Base-by-base conservation (phyloP, 2,113 vertebrate genomes). In the Aptenodytes patagonicus region DNA sequence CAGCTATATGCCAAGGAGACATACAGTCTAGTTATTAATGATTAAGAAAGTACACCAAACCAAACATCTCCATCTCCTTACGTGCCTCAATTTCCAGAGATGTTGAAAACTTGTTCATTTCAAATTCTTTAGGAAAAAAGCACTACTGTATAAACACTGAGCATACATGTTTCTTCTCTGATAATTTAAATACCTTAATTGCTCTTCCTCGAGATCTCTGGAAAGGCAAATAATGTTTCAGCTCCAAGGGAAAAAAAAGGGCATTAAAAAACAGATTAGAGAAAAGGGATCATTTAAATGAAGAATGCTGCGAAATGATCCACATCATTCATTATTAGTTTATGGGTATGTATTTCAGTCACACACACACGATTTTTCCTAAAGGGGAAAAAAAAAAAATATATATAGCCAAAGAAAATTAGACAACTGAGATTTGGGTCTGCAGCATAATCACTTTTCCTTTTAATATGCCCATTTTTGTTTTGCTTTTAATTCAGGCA, bases 1-100 rank as follows among this genome's bases (percentile, higher is more conserved):
- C 61, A 90, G 18, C 26, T 71, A 58, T 21, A 60, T 29, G 22
- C 10, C 2, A 9, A 36, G 17, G 17, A 78, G 13, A n/a, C 1
- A 3, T 0, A 17, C 0, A 32, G 25, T 22, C 17, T 31, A 61
- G 6, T 32, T 60, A 68, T 4, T 51, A 55, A 61, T 17, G 6
- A 52, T 19, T 70, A 64, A 58, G 36, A 73, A 87, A 85, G 19
- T 66, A 72, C 44, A 73, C 20, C 25, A 93, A 91, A 84, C 8
- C 34, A 62, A 83, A 54, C 42, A 70, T 11, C 31, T 88, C 14
- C 20, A n/a, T 0, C 31, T 88, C 14, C 20, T 32, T 0, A 0
- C 8, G 28, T 42, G 20, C 44, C 55, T 80, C 32, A 16, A 29
- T 42, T 69, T 70, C 29, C 38, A 83, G 54, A 88, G 49, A 83